Percentiles rank a stretch among this genome's conserved stretches.
Conservation (phyloP, 1,140 invertebrate species). For the Diabrotica virgifera region DNA sequence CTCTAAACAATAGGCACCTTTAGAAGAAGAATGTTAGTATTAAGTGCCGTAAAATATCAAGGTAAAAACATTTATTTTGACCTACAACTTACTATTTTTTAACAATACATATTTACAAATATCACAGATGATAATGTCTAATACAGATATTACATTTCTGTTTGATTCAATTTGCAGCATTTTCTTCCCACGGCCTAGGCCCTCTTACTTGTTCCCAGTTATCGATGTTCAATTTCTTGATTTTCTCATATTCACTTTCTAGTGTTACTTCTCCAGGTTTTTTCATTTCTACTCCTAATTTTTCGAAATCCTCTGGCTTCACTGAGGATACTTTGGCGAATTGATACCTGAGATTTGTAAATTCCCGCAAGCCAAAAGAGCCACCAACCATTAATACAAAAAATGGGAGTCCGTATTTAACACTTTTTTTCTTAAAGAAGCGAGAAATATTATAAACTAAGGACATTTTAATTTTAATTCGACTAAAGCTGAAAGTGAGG, state of each 20-base stretch:
- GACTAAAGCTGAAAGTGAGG: neutral
- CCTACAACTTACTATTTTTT: no score
- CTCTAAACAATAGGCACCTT: no score
- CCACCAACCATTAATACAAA: conserved; percentile 64
- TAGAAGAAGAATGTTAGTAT: no score
- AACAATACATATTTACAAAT: conserved; percentile 5
- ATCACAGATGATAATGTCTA: conserved; percentile 9
- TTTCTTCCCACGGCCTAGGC: conserved; percentile 75
- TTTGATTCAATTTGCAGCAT: conserved; percentile 6
- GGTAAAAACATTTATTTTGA: no score
- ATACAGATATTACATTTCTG: neutral
- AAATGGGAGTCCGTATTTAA: conserved; percentile 65
- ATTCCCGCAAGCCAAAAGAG: conserved; percentile 68
- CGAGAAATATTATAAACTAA: neutral
- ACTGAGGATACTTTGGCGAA: conserved; percentile 61
- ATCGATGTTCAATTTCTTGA: conserved; percentile 69
- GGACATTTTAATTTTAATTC: neutral
- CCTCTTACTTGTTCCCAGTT: conserved; percentile 78
- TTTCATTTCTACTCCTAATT: conserved; percentile 64
- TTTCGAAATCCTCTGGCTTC: conserved; percentile 59
- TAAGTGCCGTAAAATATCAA: no score
- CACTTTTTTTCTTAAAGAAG: conserved; percentile 33
- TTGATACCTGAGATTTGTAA: conserved; percentile 67
- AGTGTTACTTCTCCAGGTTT: conserved; percentile 63
- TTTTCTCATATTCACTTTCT: conserved; percentile 70